Percentiles rank a stretch among this genome's conserved stretches.
These are phyloP conservation scores for Notarius quadriscutis DNA, from an alignment of 2,113 vertebrate species.

Conservation along the genomic window DNA sequence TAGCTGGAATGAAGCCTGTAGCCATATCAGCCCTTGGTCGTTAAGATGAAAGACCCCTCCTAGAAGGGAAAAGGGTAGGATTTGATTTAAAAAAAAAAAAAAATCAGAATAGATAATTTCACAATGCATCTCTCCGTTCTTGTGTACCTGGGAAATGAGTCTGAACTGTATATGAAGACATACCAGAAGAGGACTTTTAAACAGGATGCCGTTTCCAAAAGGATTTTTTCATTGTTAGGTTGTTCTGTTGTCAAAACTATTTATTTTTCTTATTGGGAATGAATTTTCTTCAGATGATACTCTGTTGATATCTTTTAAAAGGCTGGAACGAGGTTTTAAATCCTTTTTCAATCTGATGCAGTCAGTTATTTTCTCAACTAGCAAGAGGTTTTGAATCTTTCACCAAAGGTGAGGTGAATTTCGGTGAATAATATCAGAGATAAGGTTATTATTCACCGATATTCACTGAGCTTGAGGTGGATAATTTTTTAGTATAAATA, in stretches of 20 bases:
- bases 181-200: neutral
- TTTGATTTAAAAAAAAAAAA: neutral
- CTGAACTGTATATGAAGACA: neutral
- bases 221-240: neutral
- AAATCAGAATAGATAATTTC: neutral
- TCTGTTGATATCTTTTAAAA: neutral
- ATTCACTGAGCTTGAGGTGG: too few relatives aligned
- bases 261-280: slow-evolving; percentile 1
- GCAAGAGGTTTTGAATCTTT: neutral
- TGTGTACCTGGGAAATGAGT: neutral
- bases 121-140: neutral
- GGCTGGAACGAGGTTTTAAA: neutral
- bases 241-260: neutral
- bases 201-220: neutral
- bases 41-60: neutral
- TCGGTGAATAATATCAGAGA: too few relatives aligned
- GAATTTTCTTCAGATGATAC: neutral
- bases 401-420: too few relatives aligned
- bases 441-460: too few relatives aligned
- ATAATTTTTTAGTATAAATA: too few relatives aligned
- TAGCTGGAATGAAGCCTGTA: neutral
- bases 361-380: neutral
- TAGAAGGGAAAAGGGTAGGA: neutral
- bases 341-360: neutral
- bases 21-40: neutral